Evolutionary conservation across 2,797 vertebrate genomes (phyloP), one percentile per base, ranked within the genome.

Genomic region (Clarias platycephalus): DNA sequence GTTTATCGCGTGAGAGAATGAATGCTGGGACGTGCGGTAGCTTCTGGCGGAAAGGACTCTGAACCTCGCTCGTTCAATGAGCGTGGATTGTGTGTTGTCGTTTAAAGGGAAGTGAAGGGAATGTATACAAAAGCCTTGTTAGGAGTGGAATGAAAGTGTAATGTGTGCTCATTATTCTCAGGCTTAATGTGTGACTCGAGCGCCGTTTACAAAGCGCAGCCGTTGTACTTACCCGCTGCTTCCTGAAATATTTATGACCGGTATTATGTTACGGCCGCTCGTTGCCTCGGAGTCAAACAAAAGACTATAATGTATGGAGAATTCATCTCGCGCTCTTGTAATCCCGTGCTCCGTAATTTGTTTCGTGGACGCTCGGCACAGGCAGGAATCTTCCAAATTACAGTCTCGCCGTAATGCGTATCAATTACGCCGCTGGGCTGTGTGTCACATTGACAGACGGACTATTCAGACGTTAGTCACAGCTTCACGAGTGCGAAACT

Each of bases 231-330:
- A 92, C 91, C 92, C 85, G 90, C 89, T 86, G 89, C 90, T 87
- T 92, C 84, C 89, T 85, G 89, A 93, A 91, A 94, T 93, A 94
- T 93, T 92, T 93, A 93, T 92, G 91, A 92, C 88, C 86, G 88
- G 84, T 90, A 91, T 94, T 94, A 92, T 94, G 90, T 91, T 55
- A 89, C 91, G 89, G 87, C 91, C 89, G 91, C 93, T 92, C 92
- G 90, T 90, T 89, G 89, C 91, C 91, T 88, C 88, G 90, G 88
- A 91, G 91, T 88, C 81, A 67, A 89, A 28, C 28, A 0, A 18
- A 88, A 90, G 89, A 85, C 44, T 87, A 58, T 90, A 91, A 93
- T 86, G 88, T 89, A 91, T 88, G 88, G 86, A 86, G 86, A 88
- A 90, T 88, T 91, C 92, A 93, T 90, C 90, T 89, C 91, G 88